These are phyloP conservation scores for Pygoscelis antarcticus DNA, from an alignment of 2,113 vertebrate species.

Conservation along the genomic window DNA sequence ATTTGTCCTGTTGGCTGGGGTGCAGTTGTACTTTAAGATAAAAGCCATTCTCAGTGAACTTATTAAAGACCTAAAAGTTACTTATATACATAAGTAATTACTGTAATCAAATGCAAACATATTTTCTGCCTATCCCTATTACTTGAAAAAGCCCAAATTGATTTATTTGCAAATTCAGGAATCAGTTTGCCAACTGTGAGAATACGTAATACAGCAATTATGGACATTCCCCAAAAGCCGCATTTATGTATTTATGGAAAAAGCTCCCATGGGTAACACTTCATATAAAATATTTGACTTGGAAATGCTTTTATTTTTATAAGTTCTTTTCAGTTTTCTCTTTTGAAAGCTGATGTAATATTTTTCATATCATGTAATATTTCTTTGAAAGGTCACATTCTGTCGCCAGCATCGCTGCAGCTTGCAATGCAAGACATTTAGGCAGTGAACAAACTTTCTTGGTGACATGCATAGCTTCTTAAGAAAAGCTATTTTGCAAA, in stretches of 20 bases:
- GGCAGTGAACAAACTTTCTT: background rate
- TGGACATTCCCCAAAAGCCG: conserved; percentile 47
- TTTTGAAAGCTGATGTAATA: background rate
- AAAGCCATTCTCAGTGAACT: background rate
- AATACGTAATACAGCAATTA: conserved; percentile 41
- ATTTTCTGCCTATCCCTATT: background rate
- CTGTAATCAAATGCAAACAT: background rate
- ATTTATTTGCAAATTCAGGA: conserved; percentile 22
- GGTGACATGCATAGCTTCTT: background rate
- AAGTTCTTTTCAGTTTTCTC: background rate
- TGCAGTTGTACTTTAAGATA: background rate
- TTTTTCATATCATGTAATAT: background rate
- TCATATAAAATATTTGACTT: conserved; percentile 49
- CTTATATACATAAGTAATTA: background rate
- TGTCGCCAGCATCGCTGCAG: background rate
- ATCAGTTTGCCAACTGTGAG: conserved; percentile 3
- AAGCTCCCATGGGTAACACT: conserved; percentile 3
- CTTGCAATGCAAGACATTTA: background rate
- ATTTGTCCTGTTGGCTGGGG: accelerated
- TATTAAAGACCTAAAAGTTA: background rate
- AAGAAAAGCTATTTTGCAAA: background rate
- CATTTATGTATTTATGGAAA: conserved; percentile 52
- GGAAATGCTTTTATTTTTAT: conserved; percentile 38
- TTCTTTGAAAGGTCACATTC: background rate
- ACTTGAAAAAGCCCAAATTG: background rate